Conservation (phyloP, 2,888 invertebrate genomes). For the Mycalesis mineus region DNA sequence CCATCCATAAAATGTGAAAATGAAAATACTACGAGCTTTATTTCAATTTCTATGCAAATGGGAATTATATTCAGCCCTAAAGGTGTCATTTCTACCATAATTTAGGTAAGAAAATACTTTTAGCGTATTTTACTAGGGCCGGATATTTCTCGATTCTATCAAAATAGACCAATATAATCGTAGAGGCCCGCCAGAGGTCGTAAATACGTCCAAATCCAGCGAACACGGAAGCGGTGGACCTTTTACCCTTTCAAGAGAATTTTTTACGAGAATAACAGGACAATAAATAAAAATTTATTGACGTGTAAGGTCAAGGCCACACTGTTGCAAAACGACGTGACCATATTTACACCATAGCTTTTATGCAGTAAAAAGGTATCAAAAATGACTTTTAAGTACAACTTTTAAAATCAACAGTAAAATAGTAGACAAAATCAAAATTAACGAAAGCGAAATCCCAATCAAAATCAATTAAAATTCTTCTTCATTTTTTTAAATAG, state of each 20-base stretch:
- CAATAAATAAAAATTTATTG: not conserved
- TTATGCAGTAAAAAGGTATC: no score
- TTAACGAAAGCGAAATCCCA: no score
- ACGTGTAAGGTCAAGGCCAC: not conserved
- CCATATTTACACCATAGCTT: no score
- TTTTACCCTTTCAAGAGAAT: not conserved
- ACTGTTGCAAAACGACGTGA: no score
- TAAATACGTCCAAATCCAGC: conserved; percentile 13
- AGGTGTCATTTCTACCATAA: not conserved
- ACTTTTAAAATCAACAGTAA: no score
- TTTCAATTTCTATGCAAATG: conserved; percentile 7
- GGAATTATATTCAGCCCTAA: not conserved
- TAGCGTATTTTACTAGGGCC: conserved; percentile 6
- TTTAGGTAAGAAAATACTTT: not conserved
- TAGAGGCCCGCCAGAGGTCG: conserved; percentile 4
- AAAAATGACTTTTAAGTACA: no score
- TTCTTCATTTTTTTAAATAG: no score
- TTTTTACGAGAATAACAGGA: not conserved
- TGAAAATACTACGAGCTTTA: not conserved
- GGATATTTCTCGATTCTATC: conserved; percentile 8
- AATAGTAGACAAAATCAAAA: no score
- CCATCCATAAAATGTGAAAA: not conserved
- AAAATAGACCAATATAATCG: conserved; percentile 9
- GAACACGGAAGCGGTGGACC: not conserved
- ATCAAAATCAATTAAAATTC: no score